These are phyloP conservation scores for Sebastes schlegelii DNA, from an alignment of 2,113 vertebrate genomes.

Conservation along the genomic window DNA sequence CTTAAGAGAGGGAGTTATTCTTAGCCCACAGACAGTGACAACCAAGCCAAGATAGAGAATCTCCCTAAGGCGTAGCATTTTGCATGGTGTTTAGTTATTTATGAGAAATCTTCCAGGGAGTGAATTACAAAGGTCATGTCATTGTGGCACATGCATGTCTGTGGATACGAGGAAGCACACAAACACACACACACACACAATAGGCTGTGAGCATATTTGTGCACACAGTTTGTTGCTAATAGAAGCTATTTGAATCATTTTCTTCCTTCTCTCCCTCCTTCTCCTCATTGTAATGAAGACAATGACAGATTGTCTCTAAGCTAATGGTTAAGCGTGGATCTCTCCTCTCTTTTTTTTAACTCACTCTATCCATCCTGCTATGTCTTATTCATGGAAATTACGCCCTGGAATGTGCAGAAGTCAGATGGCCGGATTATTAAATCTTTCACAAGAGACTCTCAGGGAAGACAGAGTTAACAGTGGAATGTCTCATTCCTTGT, in stretches of 20 bases:
- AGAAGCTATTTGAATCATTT: constrained; percentile 18
- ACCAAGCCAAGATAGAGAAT: constrained; percentile 48
- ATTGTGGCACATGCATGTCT: constrained; percentile 65
- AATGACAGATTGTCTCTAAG: constrained; percentile 26
- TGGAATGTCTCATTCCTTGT: background rate
- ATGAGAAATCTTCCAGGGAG: constrained; percentile 73
- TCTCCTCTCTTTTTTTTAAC: background rate
- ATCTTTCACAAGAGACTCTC: constrained; percentile 43
- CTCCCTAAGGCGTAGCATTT: constrained; percentile 65
- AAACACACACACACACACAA: background rate
- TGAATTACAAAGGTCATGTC: constrained; percentile 76
- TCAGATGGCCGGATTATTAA: constrained; percentile 34
- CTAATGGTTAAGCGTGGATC: constrained; percentile 34
- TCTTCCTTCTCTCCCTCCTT: constrained; percentile 7
- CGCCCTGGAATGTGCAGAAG: constrained; percentile 38
- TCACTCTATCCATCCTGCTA: constrained; percentile 14
- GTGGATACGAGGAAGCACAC: constrained; percentile 25
- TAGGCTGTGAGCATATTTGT: background rate
- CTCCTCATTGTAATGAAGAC: constrained; percentile 23
- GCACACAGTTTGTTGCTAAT: background rate
- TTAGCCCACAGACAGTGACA: constrained; percentile 55
- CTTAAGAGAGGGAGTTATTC: constrained; percentile 62
- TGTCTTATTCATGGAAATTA: constrained; percentile 54
- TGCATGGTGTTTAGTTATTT: constrained; percentile 79
- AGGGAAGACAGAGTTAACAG: background rate